Base-by-base conservation (phyloP, 2,888 invertebrate species). In the Lepidochrysops patricia region DNA sequence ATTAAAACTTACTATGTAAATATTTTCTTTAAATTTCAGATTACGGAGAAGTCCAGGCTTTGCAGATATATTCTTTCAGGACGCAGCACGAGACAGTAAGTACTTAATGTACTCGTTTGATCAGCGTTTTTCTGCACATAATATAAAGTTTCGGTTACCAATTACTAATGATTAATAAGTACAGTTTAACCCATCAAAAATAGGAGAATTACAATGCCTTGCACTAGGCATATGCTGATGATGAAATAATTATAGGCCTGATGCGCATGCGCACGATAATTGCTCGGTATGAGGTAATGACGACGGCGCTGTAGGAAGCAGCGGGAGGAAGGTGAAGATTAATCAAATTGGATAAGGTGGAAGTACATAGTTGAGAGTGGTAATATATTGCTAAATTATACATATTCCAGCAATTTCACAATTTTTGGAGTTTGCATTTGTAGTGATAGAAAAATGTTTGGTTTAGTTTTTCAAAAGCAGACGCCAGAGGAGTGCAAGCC, bases 401-500 rank as follows among this genome's bases (percentile, higher is more conserved):
- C 9, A 23, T 3, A 43, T 19, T 19, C 9, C 7, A 19, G 12
- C 4, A 19, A 23, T 12, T 43, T 23, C 43, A n/a, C n/a, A n/a
- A n/a, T n/a, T n/a, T 19, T 4, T 12, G 1, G 19, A n/a, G 12
- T 13, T 35, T 35, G 1, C 13, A 4, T 5, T 12, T 35, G 5
- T 35, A 35, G 35, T n/a, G 13, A 35, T 4, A 13, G n/a, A 35
- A 35, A 35, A 5, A 13, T 9, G 35, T 35, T n/a, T 5, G 1
- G n/a, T 35, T 78, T 9, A 83, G 84, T 78, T 9, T 79, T 80
- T 57, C 70, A 75, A 43, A 76, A 67, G 49, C 72, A 71, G 34
- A 13, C 63, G 0, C 67, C 73, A 0, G 64, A 74, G 50, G 69
- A 77, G 13, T 87, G 87, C 65, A 80, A 79, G 66, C 86, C 85